Evolutionary conservation across 2,888 invertebrate genomes (phyloP), one percentile per base, ranked within the genome.

Genomic region (Agrochola circellaris): DNA sequence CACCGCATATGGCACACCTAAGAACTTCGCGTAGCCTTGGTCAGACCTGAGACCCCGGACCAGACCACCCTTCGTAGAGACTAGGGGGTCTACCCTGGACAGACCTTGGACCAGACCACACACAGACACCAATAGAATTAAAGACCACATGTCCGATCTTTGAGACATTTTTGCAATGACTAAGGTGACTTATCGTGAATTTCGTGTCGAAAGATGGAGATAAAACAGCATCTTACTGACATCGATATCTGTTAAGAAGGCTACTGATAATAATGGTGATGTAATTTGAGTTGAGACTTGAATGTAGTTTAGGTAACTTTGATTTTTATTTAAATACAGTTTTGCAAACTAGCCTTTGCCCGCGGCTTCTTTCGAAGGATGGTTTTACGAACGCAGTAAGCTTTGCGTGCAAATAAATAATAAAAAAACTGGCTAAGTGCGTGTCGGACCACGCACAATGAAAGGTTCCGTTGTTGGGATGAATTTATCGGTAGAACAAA

Each of bases 1-100:
- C 11, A 76, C 77, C 42, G 88, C 91, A 77, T 89, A 91, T 2
- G 91, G 91, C 8, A 91, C 87, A 17, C 91, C 91, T 54, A 89
- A 76, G 67, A 89, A 91, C 69, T 82, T 85, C 5, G 83, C 81
- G 72, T 88, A 87, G 0, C 88, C 89, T 58, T 88, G 79, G 0
- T 74, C 71, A 56, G 86, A 82, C 9, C 61, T 73, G 9, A 89
- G 71, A 11, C 90, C 90, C 6, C 86, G 81, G 17, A 90, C 86
- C 72, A 89, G 75, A 5, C 89, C 89, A 1, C 75, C 51, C 17
- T 86, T 84, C 0, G 87, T 88, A 23, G 82, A 83, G 1, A 89
- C 89, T 1, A 88, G 68, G 6, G 89, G 89, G 42, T 89, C 89
- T 42, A 86, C 66, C 75, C 89, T 82, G 20, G 73, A 70, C 1